Conservation (phyloP, 2,797 vertebrate genomes). For the Sandelia bainsii region DNA sequence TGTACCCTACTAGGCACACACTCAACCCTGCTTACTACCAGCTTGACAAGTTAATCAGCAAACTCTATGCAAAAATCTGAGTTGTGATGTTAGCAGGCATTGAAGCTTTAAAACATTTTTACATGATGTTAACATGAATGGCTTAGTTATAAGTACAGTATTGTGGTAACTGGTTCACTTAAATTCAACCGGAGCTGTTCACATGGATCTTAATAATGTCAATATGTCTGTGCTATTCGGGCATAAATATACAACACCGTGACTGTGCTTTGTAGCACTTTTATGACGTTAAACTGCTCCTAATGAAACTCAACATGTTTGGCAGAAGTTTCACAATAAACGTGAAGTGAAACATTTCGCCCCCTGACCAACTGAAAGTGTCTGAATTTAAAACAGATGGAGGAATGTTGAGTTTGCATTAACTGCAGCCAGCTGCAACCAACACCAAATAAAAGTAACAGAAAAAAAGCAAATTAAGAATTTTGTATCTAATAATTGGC, state of each 20-base stretch:
- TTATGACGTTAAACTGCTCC: not conserved
- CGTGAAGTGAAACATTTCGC: not conserved
- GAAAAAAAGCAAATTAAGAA: not conserved
- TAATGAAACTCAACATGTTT: slow-evolving; percentile 4
- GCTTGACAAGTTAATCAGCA: slow-evolving; percentile 60
- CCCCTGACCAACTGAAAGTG: not conserved
- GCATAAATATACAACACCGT: not conserved
- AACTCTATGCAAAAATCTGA: slow-evolving; percentile 6
- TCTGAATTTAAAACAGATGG: slow-evolving; percentile 3
- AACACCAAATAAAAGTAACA: not conserved
- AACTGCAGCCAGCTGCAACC: not conserved
- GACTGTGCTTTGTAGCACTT: not conserved
- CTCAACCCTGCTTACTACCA: slow-evolving; percentile 38
- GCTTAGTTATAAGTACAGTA: not conserved
- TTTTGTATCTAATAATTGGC: not conserved
- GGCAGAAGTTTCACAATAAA: not conserved
- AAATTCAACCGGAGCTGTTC: not conserved
- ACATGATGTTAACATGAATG: not conserved
- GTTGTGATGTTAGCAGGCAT: not conserved
- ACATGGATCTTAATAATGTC: not conserved
- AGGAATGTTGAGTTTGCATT: not conserved
- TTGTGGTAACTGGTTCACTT: not conserved
- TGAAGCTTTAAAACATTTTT: too few relatives aligned
- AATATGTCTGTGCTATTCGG: not conserved
- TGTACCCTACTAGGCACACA: slow-evolving; percentile 47